Evolutionary conservation across 2,113 vertebrate species (phyloP).

Genomic region (Peromyscus leucopus): DNA sequence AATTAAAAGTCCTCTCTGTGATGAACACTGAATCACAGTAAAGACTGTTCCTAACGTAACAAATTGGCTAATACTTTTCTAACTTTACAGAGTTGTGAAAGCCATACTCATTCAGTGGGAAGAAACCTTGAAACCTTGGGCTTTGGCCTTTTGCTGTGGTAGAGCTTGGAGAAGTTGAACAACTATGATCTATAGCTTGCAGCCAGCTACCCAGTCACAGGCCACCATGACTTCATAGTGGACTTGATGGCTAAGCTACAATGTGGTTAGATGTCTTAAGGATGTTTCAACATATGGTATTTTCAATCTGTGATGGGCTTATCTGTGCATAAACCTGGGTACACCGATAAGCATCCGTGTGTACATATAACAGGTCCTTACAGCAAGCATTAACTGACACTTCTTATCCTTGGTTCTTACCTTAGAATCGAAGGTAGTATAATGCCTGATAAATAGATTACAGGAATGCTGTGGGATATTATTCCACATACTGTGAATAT

Average conservation of each 20-base stretch:
- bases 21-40: neutral
- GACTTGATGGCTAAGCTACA: neutral
- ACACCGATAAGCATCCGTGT: neutral
- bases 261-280: neutral
- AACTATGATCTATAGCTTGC: neutral
- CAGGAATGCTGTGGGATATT: neutral
- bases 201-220: neutral
- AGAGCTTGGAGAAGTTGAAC: neutral
- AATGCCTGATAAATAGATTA: neutral
- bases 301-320: neutral
- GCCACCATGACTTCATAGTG: no score
- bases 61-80: neutral
- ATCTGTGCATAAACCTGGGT: neutral
- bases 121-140: neutral
- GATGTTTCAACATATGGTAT: neutral
- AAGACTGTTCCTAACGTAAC: neutral
- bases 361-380: neutral
- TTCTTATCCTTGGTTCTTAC: neutral
- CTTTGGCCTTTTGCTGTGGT: neutral
- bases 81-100: neutral
- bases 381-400: neutral
- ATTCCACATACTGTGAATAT: no score
- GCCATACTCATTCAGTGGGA: neutral
- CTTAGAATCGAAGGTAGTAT: neutral
- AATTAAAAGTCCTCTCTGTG: neutral